These are phyloP conservation scores for Seira musarum DNA, from an alignment of 2,888 invertebrate species.

Conservation along the genomic window DNA sequence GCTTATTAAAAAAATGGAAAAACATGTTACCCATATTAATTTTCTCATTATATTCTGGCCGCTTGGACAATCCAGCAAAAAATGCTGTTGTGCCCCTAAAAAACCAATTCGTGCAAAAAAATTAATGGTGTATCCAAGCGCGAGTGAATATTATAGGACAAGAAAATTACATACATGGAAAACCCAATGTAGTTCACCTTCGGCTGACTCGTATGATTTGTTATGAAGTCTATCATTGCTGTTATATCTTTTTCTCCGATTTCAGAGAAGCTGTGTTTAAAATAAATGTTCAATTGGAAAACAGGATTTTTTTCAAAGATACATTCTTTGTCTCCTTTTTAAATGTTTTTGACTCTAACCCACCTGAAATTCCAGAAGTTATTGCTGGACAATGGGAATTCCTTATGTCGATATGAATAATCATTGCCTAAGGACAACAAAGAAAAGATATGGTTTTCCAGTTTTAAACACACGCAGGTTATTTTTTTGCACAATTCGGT, in stretches of 20 bases:
- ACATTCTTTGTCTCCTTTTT: too few relatives aligned
- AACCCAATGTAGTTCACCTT: slow-evolving; percentile 48
- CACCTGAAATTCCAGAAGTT: slow-evolving; percentile 54
- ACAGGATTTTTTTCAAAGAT: too few relatives aligned
- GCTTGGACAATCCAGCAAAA: slow-evolving; percentile 26
- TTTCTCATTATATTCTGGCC: slow-evolving; percentile 9
- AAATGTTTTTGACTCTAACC: too few relatives aligned
- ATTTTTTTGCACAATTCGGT: too few relatives aligned
- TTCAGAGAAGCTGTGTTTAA: slow-evolving; percentile 40
- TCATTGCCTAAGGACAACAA: too few relatives aligned
- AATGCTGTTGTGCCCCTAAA: slow-evolving; percentile 44
- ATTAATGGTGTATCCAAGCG: too few relatives aligned
- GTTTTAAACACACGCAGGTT: too few relatives aligned
- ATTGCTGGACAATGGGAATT: slow-evolving; percentile 72
- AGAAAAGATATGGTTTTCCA: too few relatives aligned
- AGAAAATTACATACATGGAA: slow-evolving; percentile 30
- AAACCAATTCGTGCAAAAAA: too few relatives aligned
- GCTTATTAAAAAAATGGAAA: too few relatives aligned
- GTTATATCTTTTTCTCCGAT: slow-evolving; percentile 42
- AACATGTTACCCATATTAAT: slow-evolving; percentile 25
- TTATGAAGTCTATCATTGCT: slow-evolving; percentile 43
- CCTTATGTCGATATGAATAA: slow-evolving; percentile 71
- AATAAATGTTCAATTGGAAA: too few relatives aligned
- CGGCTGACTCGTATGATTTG: slow-evolving; percentile 7
- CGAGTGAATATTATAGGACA: not conserved